phyloP scores from a whole-genome alignment of 2,113 vertebrate species.

The Callionymus lyra region DNA sequence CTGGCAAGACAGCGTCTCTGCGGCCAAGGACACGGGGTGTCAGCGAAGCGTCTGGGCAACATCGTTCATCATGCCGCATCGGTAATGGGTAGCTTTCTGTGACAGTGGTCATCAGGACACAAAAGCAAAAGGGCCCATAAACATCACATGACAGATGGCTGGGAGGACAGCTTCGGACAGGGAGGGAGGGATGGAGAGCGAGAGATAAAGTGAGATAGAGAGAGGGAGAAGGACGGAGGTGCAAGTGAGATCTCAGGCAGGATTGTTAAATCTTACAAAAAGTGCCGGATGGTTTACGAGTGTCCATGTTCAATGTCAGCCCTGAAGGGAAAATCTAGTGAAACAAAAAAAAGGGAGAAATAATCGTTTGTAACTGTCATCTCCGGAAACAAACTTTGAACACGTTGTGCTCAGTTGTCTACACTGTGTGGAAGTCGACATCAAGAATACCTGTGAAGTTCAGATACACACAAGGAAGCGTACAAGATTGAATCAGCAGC shows the following conservation, averaged over 20 bases:
- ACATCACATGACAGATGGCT: slow-evolving; percentile 69
- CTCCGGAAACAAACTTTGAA: not conserved
- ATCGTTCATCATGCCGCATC: slow-evolving; percentile 66
- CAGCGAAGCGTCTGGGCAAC: slow-evolving; percentile 53
- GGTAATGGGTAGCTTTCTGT: slow-evolving; percentile 64
- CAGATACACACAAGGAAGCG: too few relatives aligned
- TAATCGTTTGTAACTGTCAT: slow-evolving; percentile 14
- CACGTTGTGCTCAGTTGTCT: too few relatives aligned
- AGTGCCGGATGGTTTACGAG: slow-evolving; percentile 39
- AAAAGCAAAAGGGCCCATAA: slow-evolving; percentile 68
- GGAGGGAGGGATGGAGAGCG: slow-evolving; percentile 50
- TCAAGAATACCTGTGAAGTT: too few relatives aligned
- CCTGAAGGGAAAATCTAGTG: slow-evolving; percentile 17
- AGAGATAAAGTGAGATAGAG: slow-evolving; percentile 45
- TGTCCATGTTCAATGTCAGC: slow-evolving; percentile 42
- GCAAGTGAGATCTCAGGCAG: slow-evolving; percentile 49
- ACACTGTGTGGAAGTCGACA: too few relatives aligned
- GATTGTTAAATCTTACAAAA: slow-evolving; percentile 35
- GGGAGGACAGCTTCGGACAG: slow-evolving; percentile 56
- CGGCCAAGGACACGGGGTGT: slow-evolving; percentile 63
- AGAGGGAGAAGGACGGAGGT: slow-evolving; percentile 39
- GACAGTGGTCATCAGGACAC: slow-evolving; percentile 71
- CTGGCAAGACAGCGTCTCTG: slow-evolving; percentile 42
- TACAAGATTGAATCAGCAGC: too few relatives aligned
- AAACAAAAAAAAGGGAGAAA: slow-evolving; percentile 8